Conservation (phyloP, 2,113 vertebrate genomes). For the Myodes glareolus region DNA sequence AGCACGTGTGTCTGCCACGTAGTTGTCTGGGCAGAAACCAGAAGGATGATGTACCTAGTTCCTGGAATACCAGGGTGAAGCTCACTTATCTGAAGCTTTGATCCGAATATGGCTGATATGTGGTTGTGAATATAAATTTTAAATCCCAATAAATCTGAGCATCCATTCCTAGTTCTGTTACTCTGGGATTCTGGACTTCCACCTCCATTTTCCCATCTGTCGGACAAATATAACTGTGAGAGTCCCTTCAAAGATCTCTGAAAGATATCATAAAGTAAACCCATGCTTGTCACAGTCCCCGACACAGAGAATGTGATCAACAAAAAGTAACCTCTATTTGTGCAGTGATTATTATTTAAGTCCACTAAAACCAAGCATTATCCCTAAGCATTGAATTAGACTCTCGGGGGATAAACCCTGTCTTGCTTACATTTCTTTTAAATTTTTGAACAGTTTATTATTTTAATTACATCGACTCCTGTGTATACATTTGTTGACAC, state of each 20-base stretch:
- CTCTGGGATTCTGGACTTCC: background rate
- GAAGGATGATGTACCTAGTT: background rate
- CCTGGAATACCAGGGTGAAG: background rate
- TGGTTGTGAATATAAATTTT: background rate
- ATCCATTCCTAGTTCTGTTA: background rate
- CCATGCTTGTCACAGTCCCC: background rate
- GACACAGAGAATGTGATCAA: background rate
- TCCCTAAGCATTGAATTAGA: background rate
- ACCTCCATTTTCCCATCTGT: background rate
- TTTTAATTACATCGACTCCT: background rate
- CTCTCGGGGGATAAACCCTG: background rate
- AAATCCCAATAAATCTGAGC: background rate
- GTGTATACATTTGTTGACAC: background rate
- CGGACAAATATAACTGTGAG: background rate
- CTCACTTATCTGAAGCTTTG: background rate
- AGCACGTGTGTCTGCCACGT: accelerated
- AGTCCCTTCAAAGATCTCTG: background rate
- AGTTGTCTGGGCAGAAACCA: background rate
- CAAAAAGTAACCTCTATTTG: background rate
- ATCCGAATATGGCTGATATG: background rate
- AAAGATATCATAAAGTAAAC: background rate
- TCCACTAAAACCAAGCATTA: background rate
- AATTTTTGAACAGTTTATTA: background rate
- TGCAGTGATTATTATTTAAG: background rate
- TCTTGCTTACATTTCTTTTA: background rate